Conservation (phyloP, 2,888 invertebrate species). For the Myopa tessellatipennis region DNA sequence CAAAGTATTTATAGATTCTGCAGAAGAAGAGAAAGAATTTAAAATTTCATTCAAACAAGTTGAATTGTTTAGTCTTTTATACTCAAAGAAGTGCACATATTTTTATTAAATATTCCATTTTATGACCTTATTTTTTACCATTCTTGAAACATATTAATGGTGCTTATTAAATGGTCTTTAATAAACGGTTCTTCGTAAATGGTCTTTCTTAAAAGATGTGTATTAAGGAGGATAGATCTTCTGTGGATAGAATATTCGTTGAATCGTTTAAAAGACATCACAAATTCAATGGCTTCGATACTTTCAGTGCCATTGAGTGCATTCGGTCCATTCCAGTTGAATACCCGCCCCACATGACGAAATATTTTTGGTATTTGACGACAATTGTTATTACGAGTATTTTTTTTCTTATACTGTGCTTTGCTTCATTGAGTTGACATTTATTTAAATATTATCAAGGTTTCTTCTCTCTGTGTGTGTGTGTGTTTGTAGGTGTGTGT, state of each 20-base stretch:
- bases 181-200: too few species aligned
- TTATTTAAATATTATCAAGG: conserved; percentile 38
- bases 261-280: too few species aligned
- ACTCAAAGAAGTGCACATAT: too few species aligned
- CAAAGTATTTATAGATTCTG: not conserved
- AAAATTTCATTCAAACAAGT: too few species aligned
- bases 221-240: too few species aligned
- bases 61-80: too few species aligned
- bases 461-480: not conserved
- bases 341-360: conserved; percentile 18
- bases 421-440: conserved; percentile 32
- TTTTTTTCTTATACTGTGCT: not conserved
- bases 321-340: not conserved
- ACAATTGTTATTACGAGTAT: not conserved
- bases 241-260: too few species aligned
- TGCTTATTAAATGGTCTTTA: too few species aligned
- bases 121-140: too few species aligned
- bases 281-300: not conserved
- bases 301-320: conserved; percentile 8
- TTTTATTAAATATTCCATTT: too few species aligned
- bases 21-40: not conserved
- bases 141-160: too few species aligned
- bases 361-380: conserved; percentile 20
- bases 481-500: not conserved
- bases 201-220: too few species aligned